These are phyloP conservation scores for Psammodynastes pulverulentus DNA, from an alignment of 2,113 vertebrate genomes.

Conservation along the genomic window DNA sequence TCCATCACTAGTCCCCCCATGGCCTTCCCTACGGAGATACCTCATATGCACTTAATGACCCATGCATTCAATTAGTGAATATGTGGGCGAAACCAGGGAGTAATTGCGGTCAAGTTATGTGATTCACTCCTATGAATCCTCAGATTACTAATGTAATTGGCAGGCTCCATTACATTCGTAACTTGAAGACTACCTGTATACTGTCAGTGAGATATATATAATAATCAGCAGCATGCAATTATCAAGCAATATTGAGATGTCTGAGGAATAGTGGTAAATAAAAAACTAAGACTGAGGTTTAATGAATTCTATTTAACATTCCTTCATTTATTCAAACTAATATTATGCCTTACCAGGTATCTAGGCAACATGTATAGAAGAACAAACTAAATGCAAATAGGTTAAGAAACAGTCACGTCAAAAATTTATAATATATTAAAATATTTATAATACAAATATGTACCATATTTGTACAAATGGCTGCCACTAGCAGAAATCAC, in stretches of 20 bases:
- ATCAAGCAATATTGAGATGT: neutral
- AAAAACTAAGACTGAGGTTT: neutral
- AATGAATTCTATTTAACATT: neutral
- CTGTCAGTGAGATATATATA: neutral
- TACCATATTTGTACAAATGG: neutral
- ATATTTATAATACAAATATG: no score
- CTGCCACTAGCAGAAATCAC: neutral
- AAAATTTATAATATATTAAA: neutral
- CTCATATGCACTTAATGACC: no score
- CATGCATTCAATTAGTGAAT: no score
- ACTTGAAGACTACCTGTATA: no score
- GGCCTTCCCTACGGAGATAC: no score
- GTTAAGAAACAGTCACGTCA: neutral
- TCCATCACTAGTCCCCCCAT: no score
- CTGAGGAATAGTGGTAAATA: neutral
- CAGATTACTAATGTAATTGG: no score
- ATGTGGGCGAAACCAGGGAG: no score
- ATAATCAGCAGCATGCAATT: neutral
- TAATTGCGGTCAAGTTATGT: no score
- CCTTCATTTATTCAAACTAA: neutral
- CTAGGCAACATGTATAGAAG: neutral
- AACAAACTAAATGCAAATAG: neutral
- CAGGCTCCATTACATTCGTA: no score
- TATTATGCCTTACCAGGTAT: neutral
- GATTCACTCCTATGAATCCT: no score